phyloP scores from a whole-genome alignment of 2,797 vertebrate species.

The Melopsittacus undulatus region DNA sequence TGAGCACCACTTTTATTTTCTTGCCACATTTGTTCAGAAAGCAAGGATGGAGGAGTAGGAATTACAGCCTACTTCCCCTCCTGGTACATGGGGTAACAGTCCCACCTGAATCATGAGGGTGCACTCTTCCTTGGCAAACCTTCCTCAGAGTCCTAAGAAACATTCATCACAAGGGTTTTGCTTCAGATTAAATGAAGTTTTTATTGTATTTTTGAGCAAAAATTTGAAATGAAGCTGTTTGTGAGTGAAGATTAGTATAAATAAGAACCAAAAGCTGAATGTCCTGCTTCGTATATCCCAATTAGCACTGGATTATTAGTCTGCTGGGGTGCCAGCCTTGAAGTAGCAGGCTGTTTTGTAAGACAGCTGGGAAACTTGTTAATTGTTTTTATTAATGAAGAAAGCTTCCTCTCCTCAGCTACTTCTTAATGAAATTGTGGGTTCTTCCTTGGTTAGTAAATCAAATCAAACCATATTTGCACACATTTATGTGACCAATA shows the following conservation, averaged over 20 bases:
- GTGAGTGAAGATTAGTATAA: background rate
- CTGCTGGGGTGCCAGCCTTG: background rate
- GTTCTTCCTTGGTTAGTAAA: conserved; percentile 50
- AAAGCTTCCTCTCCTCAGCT: conserved; percentile 50
- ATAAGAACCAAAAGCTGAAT: conserved; percentile 19
- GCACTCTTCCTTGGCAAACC: background rate
- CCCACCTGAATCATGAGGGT: background rate
- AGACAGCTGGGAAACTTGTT: conserved; percentile 52
- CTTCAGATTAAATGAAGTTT: background rate
- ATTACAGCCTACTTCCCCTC: background rate
- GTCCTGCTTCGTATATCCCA: background rate
- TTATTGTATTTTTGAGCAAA: background rate
- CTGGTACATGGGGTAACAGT: background rate
- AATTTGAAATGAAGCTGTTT: background rate
- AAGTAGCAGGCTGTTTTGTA: background rate
- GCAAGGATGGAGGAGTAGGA: background rate
- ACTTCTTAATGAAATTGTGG: conserved; percentile 56
- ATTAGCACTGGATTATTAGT: conserved; percentile 39
- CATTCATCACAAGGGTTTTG: background rate
- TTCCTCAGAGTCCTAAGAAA: background rate
- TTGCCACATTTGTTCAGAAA: background rate
- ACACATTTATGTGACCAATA: conserved; percentile 28
- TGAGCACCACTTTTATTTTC: background rate
- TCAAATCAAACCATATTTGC: conserved; percentile 30
- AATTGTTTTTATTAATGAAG: conserved; percentile 77